Evolutionary conservation across 1,140 invertebrate species (phyloP).

Genomic region (Heliconius congener): DNA sequence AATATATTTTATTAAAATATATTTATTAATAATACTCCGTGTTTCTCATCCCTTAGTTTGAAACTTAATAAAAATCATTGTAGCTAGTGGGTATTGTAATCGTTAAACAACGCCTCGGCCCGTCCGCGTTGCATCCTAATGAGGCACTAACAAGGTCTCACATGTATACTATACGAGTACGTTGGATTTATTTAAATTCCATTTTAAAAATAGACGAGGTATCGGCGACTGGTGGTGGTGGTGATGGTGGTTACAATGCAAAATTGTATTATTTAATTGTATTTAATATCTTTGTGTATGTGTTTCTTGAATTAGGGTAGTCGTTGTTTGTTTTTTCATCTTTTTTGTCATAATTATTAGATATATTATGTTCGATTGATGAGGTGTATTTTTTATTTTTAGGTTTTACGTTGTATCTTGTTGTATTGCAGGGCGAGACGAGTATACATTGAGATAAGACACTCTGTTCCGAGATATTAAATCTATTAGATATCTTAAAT

Average conservation of each 20-base stretch:
- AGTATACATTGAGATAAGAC: background rate
- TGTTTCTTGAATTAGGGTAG: background rate
- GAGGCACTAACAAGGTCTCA: slow-evolving; percentile 45
- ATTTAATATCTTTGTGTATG: background rate
- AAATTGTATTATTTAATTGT: background rate
- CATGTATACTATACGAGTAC: slow-evolving; percentile 7
- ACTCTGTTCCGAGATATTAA: background rate
- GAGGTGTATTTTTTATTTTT: too few relatives aligned
- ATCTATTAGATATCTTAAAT: too few relatives aligned
- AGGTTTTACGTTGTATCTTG: background rate
- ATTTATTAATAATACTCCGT: background rate
- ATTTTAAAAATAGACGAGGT: slow-evolving; percentile 22
- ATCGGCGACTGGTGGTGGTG: background rate
- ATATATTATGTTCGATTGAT: background rate
- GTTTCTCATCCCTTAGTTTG: slow-evolving; percentile 45
- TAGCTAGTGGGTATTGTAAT: slow-evolving; percentile 47
- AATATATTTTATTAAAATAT: background rate
- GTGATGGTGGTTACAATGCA: background rate
- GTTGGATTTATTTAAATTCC: slow-evolving; percentile 25
- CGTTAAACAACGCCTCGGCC: slow-evolving; percentile 51
- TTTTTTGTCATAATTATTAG: background rate
- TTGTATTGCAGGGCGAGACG: background rate
- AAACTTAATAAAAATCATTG: slow-evolving; percentile 35
- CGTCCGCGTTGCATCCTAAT: slow-evolving; percentile 49
- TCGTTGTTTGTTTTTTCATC: background rate